Evolutionary conservation across 2,113 vertebrate genomes (phyloP).

Genomic region (Bungarus multicinctus): DNA sequence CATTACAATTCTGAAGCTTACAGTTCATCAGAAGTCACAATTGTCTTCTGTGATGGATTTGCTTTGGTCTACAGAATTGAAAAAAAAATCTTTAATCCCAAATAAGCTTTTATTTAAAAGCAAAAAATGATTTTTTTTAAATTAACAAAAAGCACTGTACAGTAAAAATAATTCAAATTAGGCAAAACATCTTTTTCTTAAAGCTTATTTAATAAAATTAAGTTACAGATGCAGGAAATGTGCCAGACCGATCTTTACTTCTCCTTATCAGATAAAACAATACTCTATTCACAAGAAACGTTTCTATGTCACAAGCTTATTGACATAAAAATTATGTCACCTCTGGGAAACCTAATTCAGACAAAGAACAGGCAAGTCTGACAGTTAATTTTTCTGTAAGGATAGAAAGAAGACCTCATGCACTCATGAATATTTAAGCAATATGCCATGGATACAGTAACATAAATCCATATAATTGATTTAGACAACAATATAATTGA

Average conservation of each 20-base stretch:
- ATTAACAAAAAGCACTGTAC: conserved; percentile 6
- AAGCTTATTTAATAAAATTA: conserved; percentile 10
- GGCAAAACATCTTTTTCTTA: background rate
- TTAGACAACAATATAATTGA: background rate
- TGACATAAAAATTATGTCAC: background rate
- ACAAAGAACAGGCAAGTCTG: background rate
- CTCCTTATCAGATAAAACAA: conserved; percentile 17
- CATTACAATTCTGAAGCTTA: conserved; percentile 38
- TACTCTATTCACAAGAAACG: background rate
- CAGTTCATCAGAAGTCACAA: conserved; percentile 33
- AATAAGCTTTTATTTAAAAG: background rate
- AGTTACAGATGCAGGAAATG: conserved; percentile 4
- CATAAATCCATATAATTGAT: background rate
- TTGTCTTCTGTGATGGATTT: conserved; percentile 15
- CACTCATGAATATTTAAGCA: conserved; percentile 29
- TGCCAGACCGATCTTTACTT: background rate
- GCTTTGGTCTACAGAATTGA: conserved; percentile 15
- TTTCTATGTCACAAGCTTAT: background rate
- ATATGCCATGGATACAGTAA: background rate
- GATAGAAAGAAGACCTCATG: background rate
- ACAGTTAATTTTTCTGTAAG: conserved; percentile 14
- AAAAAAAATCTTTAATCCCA: background rate
- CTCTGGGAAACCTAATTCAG: conserved; percentile 6
- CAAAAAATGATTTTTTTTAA: background rate
- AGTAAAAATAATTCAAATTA: background rate